These are phyloP conservation scores for Casuarius casuarius DNA, from an alignment of 2,113 vertebrate genomes.

Conservation along the genomic window DNA sequence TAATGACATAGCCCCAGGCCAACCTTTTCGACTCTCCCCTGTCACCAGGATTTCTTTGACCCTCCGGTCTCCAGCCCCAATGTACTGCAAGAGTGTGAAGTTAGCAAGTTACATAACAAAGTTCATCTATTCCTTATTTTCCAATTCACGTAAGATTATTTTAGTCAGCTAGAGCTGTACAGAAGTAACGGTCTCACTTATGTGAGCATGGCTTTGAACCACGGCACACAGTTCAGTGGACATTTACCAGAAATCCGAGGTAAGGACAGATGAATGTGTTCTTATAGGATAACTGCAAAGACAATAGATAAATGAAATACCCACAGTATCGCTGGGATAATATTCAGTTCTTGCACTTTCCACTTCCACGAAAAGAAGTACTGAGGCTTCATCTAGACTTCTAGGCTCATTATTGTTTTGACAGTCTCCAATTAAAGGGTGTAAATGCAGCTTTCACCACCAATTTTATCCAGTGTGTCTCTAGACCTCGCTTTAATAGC, in stretches of 20 bases:
- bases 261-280: not conserved
- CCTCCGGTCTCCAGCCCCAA: not conserved
- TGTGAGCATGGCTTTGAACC: not conserved
- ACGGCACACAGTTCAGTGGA: not conserved
- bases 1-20: not conserved
- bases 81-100: not conserved
- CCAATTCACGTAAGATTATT: not conserved
- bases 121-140: rapidly evolving
- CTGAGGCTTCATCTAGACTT: not conserved
- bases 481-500: not conserved
- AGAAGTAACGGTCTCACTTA: not conserved
- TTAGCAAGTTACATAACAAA: not conserved
- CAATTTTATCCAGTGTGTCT: not conserved
- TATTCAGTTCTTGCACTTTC: not conserved
- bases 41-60: not conserved
- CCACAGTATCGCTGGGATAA: not conserved
- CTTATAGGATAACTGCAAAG: not conserved
- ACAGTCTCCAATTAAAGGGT: not conserved
- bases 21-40: not conserved
- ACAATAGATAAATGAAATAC: not conserved
- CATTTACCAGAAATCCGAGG: not conserved
- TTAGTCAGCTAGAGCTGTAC: not conserved
- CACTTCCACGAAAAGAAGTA: not conserved
- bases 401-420: not conserved
- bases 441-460: not conserved